Base-by-base conservation (phyloP, 2,888 invertebrate species). In the Chrysolina americana region DNA sequence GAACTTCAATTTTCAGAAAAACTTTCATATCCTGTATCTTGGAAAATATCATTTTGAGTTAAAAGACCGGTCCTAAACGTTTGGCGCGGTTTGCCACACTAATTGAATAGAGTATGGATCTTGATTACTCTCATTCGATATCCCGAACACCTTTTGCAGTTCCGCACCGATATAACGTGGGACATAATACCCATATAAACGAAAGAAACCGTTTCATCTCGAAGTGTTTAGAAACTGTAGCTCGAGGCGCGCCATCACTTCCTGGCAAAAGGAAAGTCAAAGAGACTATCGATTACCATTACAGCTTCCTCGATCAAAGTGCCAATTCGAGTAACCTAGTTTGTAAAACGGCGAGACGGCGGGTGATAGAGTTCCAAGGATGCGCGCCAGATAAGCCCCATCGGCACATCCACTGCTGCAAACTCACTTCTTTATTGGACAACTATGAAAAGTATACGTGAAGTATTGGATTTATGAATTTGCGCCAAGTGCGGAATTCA, bases 241-340 rank as follows among this genome's bases (percentile, higher is more conserved):
- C 9, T 50, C n/a, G n/a, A 19, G 17, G 9, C 19, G 19, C 19
- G 6, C 50, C 50, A 28, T 23, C 59, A 59, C 59, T 59, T 59
- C 36, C 23, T n/a, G 36, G 19, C 59, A 36, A 59, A 10, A 59
- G 36, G n/a, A 28, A 36, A 59, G 36, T 59, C 23, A 80, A 79
- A 78, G 77, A 77, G 79, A 77, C 79, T 80, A 80, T 80, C 82
- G 80, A 79, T 81, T 82, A 81, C 80, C 81, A 82, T 82, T 80
- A 80, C 80, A 77, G 80, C 76, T 81, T 79, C 78, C 77, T 70
- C 78, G 71, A 74, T 79, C 76, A 72, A 80, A 82, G 80, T 78
- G 78, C 79, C 82, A 80, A 81, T 81, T 81, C 81, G 80, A 80
- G 78, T 81, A 82, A 82, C 81, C 81, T 78, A 81, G 77, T 81